Conservation (phyloP, 2,797 vertebrate species). For the Mustela erminea region DNA sequence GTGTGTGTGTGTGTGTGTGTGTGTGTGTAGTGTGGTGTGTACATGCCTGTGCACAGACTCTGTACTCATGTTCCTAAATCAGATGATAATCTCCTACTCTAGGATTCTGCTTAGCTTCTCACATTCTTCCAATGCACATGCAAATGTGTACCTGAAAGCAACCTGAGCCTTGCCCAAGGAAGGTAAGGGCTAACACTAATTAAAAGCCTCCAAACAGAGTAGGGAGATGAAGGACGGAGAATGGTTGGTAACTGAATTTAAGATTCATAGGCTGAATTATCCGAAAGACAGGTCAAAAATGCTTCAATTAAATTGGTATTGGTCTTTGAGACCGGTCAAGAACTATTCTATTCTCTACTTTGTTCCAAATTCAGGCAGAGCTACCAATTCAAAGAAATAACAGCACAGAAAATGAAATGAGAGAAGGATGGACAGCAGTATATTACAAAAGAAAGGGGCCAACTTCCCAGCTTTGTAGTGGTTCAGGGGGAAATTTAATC, state of each 20-base stretch:
- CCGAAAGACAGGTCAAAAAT: not conserved
- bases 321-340: not conserved
- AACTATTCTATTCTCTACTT: not conserved
- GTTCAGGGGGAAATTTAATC: conserved; percentile 11
- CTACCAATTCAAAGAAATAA: not conserved
- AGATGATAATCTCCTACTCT: not conserved
- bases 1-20: not conserved
- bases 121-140: not conserved
- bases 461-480: not conserved
- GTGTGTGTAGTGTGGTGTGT: not conserved
- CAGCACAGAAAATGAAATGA: not conserved
- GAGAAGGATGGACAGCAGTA: not conserved
- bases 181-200: not conserved
- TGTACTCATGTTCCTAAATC: not conserved
- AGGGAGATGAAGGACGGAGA: not conserved
- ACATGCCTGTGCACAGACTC: not conserved
- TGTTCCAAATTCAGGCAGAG: not conserved
- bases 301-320: not conserved
- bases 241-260: not conserved
- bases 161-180: not conserved
- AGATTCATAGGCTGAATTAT: not conserved
- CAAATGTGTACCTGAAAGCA: not conserved
- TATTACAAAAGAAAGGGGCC: not conserved
- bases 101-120: not conserved
- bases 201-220: not conserved